Conservation (phyloP, 2,888 invertebrate genomes). For the Rhopalosiphum nymphaeae region DNA sequence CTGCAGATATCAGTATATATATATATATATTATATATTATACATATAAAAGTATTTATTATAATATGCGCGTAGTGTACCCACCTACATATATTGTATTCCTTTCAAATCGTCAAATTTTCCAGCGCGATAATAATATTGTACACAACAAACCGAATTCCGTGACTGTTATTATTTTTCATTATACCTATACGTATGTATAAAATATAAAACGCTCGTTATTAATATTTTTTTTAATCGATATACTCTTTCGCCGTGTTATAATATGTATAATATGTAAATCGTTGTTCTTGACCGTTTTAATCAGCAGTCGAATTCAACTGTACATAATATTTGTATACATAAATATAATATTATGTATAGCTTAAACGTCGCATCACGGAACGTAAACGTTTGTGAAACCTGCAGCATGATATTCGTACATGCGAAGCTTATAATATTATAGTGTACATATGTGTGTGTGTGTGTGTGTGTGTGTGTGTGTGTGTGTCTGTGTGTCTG, state of each 20-base stretch:
- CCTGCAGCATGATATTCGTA: slow-evolving; percentile 3
- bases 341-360: background rate
- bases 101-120: slow-evolving; percentile 23
- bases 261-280: background rate
- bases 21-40: background rate
- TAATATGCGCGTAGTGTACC: background rate
- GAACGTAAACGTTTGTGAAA: slow-evolving; percentile 5
- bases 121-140: background rate
- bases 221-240: background rate
- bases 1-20: background rate
- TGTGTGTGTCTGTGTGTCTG: background rate
- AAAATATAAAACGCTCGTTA: background rate
- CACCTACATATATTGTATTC: background rate
- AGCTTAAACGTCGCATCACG: slow-evolving; percentile 1
- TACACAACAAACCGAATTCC: background rate
- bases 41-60: background rate
- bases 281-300: background rate
- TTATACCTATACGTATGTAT: background rate
- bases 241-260: background rate
- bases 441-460: background rate
- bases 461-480: background rate
- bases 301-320: background rate
- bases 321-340: background rate
- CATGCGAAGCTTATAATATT: background rate
- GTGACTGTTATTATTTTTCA: slow-evolving; percentile 3